Evolutionary conservation across 2,888 invertebrate genomes (phyloP).

Genomic region (Venustoraphidia nigricollis): DNA sequence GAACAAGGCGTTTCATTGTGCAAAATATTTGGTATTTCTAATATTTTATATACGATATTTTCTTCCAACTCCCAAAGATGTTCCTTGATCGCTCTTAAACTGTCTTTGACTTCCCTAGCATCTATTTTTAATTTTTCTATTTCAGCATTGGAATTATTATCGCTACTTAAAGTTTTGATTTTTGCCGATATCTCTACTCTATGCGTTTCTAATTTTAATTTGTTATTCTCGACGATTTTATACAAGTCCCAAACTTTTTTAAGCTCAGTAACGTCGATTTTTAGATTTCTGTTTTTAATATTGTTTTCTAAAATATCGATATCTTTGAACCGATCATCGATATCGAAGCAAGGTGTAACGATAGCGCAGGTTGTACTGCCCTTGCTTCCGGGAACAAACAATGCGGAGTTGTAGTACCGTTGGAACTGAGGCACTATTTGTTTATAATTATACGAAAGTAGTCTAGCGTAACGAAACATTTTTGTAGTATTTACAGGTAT

Average conservation of each 20-base stretch:
- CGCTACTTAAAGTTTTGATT: slow-evolving; percentile 28
- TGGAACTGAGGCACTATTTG: background rate
- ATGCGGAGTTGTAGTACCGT: slow-evolving; percentile 30
- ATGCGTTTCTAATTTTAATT: slow-evolving; percentile 25
- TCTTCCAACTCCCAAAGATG: slow-evolving; percentile 60
- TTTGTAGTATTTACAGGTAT: slow-evolving; percentile 3
- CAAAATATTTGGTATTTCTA: slow-evolving; percentile 55
- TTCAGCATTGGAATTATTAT: slow-evolving; percentile 23
- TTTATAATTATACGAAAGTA: background rate
- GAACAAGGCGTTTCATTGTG: slow-evolving; percentile 43
- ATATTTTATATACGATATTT: slow-evolving; percentile 41
- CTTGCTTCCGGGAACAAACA: slow-evolving; percentile 53
- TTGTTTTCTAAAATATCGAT: slow-evolving; percentile 34
- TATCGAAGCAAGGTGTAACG: slow-evolving; percentile 52
- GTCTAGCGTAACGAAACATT: slow-evolving; percentile 1
- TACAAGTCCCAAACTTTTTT: slow-evolving; percentile 45
- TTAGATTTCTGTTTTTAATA: slow-evolving; percentile 34
- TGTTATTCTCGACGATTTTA: slow-evolving; percentile 25
- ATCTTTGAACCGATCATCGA: slow-evolving; percentile 36
- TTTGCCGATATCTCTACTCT: slow-evolving; percentile 32
- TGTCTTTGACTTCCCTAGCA: slow-evolving; percentile 22
- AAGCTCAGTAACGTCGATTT: slow-evolving; percentile 37
- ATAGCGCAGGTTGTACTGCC: slow-evolving; percentile 51
- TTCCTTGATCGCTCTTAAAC: slow-evolving; percentile 41
- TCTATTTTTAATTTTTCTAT: slow-evolving; percentile 39